These are phyloP conservation scores for Phoeniculus purpureus DNA, from an alignment of 2,797 vertebrate genomes.

Conservation along the genomic window DNA sequence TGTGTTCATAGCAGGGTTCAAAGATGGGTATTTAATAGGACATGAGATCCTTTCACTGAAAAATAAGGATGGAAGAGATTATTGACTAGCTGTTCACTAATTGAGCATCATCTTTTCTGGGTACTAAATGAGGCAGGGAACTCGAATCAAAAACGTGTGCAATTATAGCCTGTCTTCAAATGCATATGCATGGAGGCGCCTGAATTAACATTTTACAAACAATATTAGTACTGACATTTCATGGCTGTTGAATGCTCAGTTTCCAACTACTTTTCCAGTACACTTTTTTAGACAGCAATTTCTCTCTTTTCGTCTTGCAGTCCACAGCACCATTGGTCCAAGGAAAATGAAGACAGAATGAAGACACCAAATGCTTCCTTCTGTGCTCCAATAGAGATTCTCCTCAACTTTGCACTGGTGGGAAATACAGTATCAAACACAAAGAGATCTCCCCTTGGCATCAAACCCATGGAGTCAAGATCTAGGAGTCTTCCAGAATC, in stretches of 20 bases:
- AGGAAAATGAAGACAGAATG: not conserved
- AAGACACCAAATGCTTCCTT: conserved; percentile 10
- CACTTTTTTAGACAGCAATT: not conserved
- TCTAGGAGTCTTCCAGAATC: not conserved
- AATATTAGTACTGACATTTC: not conserved
- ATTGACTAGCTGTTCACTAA: conserved; percentile 7
- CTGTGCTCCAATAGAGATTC: not conserved
- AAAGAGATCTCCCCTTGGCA: not conserved
- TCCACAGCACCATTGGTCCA: not conserved
- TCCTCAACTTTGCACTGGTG: not conserved
- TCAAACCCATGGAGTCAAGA: not conserved
- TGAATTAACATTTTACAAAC: not conserved
- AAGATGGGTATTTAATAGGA: not conserved
- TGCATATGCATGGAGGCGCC: not conserved
- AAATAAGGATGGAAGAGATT: not conserved
- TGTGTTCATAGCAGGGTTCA: not conserved
- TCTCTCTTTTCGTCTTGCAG: not conserved
- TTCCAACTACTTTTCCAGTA: not conserved
- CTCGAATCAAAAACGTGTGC: not conserved
- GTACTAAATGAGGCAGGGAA: not conserved
- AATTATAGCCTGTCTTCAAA: not conserved
- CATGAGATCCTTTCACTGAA: not conserved
- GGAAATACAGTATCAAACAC: not conserved
- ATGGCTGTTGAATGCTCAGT: not conserved
- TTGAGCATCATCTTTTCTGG: not conserved